A percentile compares a stretch with the other conserved stretches of the same genome.
phyloP scores from a whole-genome alignment of 2,797 vertebrate genomes.

The Lateolabrax maculatus region DNA sequence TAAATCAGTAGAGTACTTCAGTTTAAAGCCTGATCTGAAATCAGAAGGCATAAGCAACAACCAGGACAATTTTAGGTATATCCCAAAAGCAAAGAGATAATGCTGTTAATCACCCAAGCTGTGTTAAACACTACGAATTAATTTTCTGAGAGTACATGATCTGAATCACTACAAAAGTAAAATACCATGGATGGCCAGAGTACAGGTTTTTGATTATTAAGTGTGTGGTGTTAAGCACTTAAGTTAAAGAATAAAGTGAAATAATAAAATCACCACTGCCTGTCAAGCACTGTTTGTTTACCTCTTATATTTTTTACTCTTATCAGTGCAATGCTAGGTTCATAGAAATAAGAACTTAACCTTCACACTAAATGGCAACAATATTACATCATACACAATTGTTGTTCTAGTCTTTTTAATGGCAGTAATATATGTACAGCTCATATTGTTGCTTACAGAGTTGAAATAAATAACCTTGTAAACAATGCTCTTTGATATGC shows the following conservation, averaged over 20 bases:
- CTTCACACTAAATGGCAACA: constrained; percentile 2
- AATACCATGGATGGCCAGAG: constrained; percentile 1
- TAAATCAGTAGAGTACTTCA: constrained; percentile 21
- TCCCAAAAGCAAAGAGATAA: constrained; percentile 34
- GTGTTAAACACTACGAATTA: constrained; percentile 35
- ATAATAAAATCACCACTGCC: background rate
- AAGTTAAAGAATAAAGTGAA: constrained; percentile 9
- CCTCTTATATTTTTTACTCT: constrained; percentile 2
- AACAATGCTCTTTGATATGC: constrained; percentile 24
- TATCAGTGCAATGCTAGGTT: background rate
- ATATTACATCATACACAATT: background rate
- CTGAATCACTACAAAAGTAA: constrained; percentile 14
- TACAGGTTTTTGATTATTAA: background rate
- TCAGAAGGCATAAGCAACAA: constrained; percentile 23
- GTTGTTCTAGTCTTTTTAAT: background rate
- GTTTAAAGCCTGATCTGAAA: constrained; percentile 43
- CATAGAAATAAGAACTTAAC: constrained; percentile 4
- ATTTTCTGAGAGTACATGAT: constrained; percentile 26
- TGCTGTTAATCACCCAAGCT: constrained; percentile 36
- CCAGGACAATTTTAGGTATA: constrained; percentile 24
- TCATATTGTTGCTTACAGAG: background rate
- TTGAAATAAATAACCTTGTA: constrained; percentile 19
- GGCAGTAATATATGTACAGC: background rate
- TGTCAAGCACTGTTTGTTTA: background rate
- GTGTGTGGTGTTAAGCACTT: background rate